Percentiles rank a stretch among this genome's conserved stretches.
These are phyloP conservation scores for Watsonalla cultraria DNA, from an alignment of 2,888 invertebrate genomes.

Conservation along the genomic window DNA sequence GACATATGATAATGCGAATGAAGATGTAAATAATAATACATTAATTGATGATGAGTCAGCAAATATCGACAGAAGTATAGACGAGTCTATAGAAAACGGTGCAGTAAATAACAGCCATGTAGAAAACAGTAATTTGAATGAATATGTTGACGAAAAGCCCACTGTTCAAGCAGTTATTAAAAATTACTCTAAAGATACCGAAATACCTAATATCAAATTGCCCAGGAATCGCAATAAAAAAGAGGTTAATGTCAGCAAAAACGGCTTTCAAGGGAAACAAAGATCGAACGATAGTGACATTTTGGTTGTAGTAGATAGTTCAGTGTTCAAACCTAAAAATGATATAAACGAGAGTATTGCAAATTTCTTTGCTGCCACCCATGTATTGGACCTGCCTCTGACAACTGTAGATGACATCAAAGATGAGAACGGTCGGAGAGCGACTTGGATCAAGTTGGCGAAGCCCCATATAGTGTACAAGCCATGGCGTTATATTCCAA, in stretches of 20 bases:
- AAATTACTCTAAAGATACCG: not conserved
- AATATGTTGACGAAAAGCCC: not conserved
- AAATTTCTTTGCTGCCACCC: constrained; percentile 59
- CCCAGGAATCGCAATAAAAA: not conserved
- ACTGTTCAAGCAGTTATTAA: not conserved
- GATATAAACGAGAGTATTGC: constrained; percentile 51
- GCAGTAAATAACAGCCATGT: not conserved
- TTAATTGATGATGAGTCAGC: no score
- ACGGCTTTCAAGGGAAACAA: not conserved
- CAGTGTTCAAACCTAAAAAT: constrained; percentile 30
- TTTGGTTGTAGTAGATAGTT: constrained; percentile 44
- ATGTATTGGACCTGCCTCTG: constrained; percentile 48
- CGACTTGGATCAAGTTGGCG: constrained; percentile 35
- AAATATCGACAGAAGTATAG: not conserved
- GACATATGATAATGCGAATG: no score
- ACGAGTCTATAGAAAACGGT: not conserved
- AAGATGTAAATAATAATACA: no score
- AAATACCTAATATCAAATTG: not conserved
- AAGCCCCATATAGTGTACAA: constrained; percentile 48
- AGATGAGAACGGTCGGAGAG: constrained; percentile 28
- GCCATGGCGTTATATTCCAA: constrained; percentile 46
- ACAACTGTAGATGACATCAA: constrained; percentile 16
- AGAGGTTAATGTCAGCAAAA: not conserved
- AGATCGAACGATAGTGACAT: constrained; percentile 14
- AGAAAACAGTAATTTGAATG: not conserved